A percentile compares a stretch with the other conserved stretches of the same genome.
Evolutionary conservation across 2,888 invertebrate species (phyloP).

Genomic region (Steromphala cineraria): DNA sequence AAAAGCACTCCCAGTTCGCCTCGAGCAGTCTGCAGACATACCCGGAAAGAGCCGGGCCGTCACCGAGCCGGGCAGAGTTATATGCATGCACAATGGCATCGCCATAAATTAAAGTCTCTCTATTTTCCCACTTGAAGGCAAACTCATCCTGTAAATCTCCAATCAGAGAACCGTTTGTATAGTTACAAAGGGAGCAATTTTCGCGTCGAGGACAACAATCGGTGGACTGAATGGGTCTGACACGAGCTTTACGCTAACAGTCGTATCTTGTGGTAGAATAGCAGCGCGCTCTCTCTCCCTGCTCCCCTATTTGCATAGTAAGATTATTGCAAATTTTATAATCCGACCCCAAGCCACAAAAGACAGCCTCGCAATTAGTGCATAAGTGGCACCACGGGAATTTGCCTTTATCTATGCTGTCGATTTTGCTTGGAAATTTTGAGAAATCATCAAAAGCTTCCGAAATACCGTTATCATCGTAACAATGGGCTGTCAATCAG

Average conservation of each 20-base stretch:
- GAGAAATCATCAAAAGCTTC: conserved; percentile 4
- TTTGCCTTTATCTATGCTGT: conserved; percentile 18
- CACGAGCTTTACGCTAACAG: conserved; percentile 5
- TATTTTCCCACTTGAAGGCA: neutral
- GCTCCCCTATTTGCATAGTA: conserved; percentile 14
- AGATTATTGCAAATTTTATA: conserved; percentile 24
- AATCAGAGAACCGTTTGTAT: conserved; percentile 13
- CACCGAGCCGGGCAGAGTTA: neutral
- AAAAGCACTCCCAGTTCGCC: neutral
- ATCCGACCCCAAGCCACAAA: conserved; percentile 14
- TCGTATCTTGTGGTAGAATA: neutral
- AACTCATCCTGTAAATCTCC: conserved; percentile 18
- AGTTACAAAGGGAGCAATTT: conserved; percentile 19
- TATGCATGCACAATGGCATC: conserved; percentile 12
- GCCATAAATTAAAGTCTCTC: neutral
- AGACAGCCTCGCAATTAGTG: conserved; percentile 21
- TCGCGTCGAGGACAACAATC: neutral
- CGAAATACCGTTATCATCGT: conserved; percentile 17
- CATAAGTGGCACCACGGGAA: conserved; percentile 17
- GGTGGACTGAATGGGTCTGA: neutral
- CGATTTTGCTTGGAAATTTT: conserved; percentile 16
- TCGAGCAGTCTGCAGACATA: neutral
- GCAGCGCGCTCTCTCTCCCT: neutral
- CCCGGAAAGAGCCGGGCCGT: neutral
- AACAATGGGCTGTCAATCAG: conserved; percentile 21